Conservation (phyloP, 1,140 invertebrate species). For the Drosophila varians region DNA sequence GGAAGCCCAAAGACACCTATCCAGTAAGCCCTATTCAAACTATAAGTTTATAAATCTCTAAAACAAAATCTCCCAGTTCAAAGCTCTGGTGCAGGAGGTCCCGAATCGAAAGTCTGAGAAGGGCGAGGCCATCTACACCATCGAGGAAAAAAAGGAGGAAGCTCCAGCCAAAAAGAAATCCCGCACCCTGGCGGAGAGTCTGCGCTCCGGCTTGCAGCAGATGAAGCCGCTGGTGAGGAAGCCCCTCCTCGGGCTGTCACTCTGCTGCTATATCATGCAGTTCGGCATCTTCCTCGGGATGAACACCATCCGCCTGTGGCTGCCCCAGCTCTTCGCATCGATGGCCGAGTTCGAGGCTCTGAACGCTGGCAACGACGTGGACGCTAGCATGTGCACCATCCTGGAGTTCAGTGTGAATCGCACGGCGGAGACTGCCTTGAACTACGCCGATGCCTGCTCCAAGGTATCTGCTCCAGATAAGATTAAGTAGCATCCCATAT, state of each 20-base stretch:
- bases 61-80: constrained; percentile 46
- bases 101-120: constrained; percentile 51
- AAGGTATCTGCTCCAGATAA: constrained; percentile 41
- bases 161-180: constrained; percentile 15
- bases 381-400: constrained; percentile 72
- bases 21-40: constrained; percentile 85
- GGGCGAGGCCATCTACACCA: constrained; percentile 65
- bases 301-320: constrained; percentile 81
- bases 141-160: constrained; percentile 55
- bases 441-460: constrained; percentile 51
- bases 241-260: constrained; percentile 60
- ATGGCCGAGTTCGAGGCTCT: constrained; percentile 67
- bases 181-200: constrained; percentile 52
- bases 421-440: constrained; percentile 52
- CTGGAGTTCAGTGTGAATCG: constrained; percentile 75
- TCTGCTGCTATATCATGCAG: constrained; percentile 75
- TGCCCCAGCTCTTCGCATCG: constrained; percentile 79
- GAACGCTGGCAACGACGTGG: constrained; percentile 17
- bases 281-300: constrained; percentile 78
- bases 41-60: too few relatives aligned
- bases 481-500: not conserved
- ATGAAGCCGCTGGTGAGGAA: constrained; percentile 77
- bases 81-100: constrained; percentile 58
- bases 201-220: constrained; percentile 62
- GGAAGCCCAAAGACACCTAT: constrained; percentile 86